phyloP scores from a whole-genome alignment of 2,113 vertebrate genomes.

The Corynorhinus townsendii region DNA sequence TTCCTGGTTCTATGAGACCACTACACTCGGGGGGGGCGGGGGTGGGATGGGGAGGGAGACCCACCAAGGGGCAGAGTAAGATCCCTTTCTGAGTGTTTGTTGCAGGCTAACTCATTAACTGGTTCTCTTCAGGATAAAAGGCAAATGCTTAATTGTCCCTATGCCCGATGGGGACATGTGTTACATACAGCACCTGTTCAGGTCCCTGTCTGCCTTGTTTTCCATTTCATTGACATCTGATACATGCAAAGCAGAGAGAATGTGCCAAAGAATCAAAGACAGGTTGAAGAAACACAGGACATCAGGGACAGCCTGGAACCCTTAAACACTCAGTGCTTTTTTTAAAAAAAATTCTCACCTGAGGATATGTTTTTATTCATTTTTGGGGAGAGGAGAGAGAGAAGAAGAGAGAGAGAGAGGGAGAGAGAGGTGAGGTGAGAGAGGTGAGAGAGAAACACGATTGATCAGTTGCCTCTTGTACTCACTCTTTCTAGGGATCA shows the following conservation, averaged over 20 bases:
- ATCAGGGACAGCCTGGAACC: neutral
- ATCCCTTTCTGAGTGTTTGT: neutral
- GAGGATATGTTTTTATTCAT: too few species aligned
- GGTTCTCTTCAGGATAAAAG: neutral
- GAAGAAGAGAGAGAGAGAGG: too few species aligned
- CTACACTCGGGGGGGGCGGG: too few species aligned
- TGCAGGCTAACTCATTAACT: neutral
- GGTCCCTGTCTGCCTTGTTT: neutral
- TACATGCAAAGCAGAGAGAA: neutral
- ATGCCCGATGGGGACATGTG: neutral
- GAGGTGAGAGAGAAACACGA: neutral
- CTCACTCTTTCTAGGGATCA: neutral
- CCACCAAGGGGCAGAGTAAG: neutral
- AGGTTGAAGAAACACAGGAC: neutral
- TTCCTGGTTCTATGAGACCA: neutral
- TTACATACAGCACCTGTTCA: neutral
- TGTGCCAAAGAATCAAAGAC: neutral
- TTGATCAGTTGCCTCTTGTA: too few species aligned
- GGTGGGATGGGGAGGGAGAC: too few species aligned
- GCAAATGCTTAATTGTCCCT: neutral
- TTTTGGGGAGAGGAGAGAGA: too few species aligned
- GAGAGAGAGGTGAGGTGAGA: neutral
- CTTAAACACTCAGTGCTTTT: neutral
- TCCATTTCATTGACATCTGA: neutral
- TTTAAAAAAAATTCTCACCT: too few species aligned